phyloP scores from a whole-genome alignment of 2,888 invertebrate genomes.

The Aproaerema taeniolella region DNA sequence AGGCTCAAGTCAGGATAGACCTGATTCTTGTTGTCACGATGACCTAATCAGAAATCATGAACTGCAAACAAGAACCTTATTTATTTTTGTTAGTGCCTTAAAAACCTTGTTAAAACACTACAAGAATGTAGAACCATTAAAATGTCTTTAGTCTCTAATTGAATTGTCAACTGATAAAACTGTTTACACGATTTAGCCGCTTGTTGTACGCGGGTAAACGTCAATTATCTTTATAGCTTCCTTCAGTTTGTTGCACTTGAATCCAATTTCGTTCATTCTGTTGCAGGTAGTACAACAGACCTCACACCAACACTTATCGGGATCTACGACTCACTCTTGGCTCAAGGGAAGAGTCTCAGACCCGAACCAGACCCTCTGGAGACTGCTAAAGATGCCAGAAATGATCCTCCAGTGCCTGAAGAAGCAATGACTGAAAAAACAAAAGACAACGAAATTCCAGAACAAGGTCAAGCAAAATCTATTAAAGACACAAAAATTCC shows the following conservation, averaged over 20 bases:
- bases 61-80: no score
- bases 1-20: no score
- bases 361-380: constrained; percentile 48
- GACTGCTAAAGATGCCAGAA: constrained; percentile 70
- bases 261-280: constrained; percentile 29
- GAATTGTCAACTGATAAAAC: constrained; percentile 21
- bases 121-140: constrained; percentile 34
- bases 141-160: constrained; percentile 35
- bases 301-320: constrained; percentile 91
- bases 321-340: constrained; percentile 89
- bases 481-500: constrained; percentile 43
- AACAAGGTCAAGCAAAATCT: constrained; percentile 21
- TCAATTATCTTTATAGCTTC: no score
- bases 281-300: constrained; percentile 91
- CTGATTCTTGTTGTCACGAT: no score
- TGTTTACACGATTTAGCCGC: constrained; percentile 15
- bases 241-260: neutral
- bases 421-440: constrained; percentile 34
- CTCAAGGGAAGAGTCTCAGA: constrained; percentile 54
- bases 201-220: no score
- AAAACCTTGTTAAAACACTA: no score
- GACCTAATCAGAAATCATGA: no score
- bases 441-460: constrained; percentile 31
- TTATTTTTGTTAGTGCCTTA: no score
- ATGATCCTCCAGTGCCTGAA: constrained; percentile 56